Conservation (phyloP, 2,888 invertebrate species). For the Drosophila peninsularis region DNA sequence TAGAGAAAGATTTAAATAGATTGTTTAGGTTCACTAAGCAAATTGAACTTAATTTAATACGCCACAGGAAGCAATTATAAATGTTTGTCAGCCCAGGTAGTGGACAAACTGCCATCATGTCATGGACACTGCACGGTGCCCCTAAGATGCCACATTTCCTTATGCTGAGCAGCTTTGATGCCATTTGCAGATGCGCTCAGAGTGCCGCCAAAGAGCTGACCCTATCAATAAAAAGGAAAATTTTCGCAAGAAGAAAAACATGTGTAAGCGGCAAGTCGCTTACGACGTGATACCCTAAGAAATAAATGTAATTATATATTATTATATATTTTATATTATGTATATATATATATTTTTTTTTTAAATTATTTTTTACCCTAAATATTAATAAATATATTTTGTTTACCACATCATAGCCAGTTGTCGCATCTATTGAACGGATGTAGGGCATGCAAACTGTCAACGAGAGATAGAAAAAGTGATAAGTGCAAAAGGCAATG, state of each 20-base stretch:
- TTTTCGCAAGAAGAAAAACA: constrained; percentile 3
- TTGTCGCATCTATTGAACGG: neutral
- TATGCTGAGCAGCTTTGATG: constrained; percentile 40
- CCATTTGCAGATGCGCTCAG: constrained; percentile 24
- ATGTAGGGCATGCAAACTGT: constrained; percentile 9
- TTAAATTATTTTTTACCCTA: no score
- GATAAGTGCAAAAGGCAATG: constrained; percentile 45
- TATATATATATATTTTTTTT: no score
- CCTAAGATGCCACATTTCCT: constrained; percentile 43
- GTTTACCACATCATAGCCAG: neutral
- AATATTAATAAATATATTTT: no score
- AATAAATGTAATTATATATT: no score
- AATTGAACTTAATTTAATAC: constrained; percentile 35
- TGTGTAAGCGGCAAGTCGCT: neutral
- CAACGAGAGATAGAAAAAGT: constrained; percentile 35
- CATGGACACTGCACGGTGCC: constrained; percentile 49
- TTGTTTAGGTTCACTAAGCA: no score
- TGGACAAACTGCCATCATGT: constrained; percentile 38
- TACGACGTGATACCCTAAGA: neutral
- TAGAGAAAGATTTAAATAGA: no score
- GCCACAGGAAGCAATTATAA: constrained; percentile 60
- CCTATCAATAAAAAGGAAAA: constrained; percentile 37
- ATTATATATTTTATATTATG: no score
- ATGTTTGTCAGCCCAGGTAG: constrained; percentile 23
- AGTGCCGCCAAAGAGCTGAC: constrained; percentile 16